These are phyloP conservation scores for Vultur gryphus DNA, from an alignment of 2,797 vertebrate species.

Conservation along the genomic window DNA sequence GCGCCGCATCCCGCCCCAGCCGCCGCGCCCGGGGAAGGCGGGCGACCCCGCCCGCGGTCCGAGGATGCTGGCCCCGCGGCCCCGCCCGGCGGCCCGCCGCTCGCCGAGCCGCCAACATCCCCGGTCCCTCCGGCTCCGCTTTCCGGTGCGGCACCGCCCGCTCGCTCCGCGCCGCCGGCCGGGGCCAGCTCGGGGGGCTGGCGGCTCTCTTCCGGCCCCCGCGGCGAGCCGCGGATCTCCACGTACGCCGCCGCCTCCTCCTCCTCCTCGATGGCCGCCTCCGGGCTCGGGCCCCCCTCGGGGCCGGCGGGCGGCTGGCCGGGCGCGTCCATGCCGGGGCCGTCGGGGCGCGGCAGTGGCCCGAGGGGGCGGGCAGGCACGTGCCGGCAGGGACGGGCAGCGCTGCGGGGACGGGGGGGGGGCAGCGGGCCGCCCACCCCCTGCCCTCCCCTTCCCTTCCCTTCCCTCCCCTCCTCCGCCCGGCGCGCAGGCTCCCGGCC, in stretches of 20 bases:
- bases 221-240: not conserved
- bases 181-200: constrained; percentile 73
- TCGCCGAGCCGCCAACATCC: not conserved
- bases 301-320: not conserved
- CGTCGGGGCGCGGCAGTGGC: constrained; percentile 23
- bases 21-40: not conserved
- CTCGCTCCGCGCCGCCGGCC: constrained; percentile 71
- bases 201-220: constrained; percentile 57
- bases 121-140: not conserved
- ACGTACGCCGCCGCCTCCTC: not conserved
- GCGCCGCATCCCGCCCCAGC: constrained; percentile 17
- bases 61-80: not conserved
- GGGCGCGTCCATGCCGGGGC: constrained; percentile 58
- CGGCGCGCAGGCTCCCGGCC: not conserved
- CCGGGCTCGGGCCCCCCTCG: not conserved
- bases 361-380: constrained; percentile 13
- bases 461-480: not conserved
- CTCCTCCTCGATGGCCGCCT: not conserved
- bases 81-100: not conserved
- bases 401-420: not conserved
- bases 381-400: not conserved
- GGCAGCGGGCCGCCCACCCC: not conserved
- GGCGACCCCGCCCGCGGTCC: not conserved
- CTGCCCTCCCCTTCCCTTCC: not conserved
- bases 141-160: constrained; percentile 62